Percentiles rank a stretch among this genome's conserved stretches.
Conservation (phyloP, 2,888 invertebrate species). For the Volucella bombylans region DNA sequence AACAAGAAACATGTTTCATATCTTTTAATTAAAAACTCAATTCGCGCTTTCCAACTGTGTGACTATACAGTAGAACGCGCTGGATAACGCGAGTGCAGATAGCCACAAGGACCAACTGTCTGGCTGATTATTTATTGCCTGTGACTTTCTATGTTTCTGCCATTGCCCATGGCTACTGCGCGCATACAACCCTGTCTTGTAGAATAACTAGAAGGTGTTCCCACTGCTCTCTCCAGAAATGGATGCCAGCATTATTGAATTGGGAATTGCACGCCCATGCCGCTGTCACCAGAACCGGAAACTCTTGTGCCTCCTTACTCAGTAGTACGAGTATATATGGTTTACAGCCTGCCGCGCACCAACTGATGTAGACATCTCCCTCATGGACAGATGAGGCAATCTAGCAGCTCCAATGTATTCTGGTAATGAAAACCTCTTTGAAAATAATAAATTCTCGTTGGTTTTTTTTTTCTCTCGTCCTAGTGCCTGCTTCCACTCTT, state of each 20-base stretch:
- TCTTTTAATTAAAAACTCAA: slow-evolving; percentile 73
- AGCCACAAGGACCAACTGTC: slow-evolving; percentile 71
- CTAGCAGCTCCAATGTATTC: slow-evolving; percentile 58
- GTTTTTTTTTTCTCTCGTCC: slow-evolving; percentile 19
- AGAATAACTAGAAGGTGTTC: slow-evolving; percentile 69
- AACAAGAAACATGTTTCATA: slow-evolving; percentile 64
- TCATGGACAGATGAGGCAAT: slow-evolving; percentile 66
- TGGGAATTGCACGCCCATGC: slow-evolving; percentile 72
- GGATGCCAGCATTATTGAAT: slow-evolving; percentile 66
- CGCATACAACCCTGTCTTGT: slow-evolving; percentile 52
- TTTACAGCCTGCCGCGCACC: slow-evolving; percentile 62
- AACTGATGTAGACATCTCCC: slow-evolving; percentile 71
- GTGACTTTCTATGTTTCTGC: slow-evolving; percentile 67
- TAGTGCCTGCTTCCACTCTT: slow-evolving; percentile 1
- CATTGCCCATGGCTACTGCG: slow-evolving; percentile 43
- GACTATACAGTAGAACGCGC: slow-evolving; percentile 54
- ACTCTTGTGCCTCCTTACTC: slow-evolving; percentile 31
- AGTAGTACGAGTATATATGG: slow-evolving; percentile 42
- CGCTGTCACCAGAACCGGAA: slow-evolving; percentile 60
- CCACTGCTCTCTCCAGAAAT: slow-evolving; percentile 58
- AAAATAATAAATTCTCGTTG: slow-evolving; percentile 68
- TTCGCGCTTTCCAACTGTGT: slow-evolving; percentile 66
- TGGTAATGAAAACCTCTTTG: slow-evolving; percentile 68
- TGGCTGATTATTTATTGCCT: slow-evolving; percentile 71
- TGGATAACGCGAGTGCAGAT: slow-evolving; percentile 65